Base-by-base conservation (phyloP, 2,113 vertebrate genomes). In the Stegostoma tigrinum region DNA sequence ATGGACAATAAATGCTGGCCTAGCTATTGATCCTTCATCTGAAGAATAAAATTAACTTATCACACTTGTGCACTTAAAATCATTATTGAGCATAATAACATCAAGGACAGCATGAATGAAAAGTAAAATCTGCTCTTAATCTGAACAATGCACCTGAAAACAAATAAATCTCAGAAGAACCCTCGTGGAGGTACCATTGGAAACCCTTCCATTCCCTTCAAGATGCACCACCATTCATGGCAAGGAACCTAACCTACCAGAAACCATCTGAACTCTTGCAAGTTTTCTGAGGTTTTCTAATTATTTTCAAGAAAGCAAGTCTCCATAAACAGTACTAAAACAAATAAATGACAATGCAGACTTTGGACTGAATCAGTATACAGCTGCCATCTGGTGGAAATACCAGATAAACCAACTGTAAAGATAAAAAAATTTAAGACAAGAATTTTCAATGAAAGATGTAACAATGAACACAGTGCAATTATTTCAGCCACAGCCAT, bases 321-420 rank as follows among this genome's bases (percentile, higher is more conserved):
- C 10, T 42, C 61, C 52, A 52, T 90, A n/a, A 61, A 61, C 7
- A 61, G 12, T 61, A 61, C 55, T 10, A 70, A 45, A 14, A n/a
- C 42, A 66, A 68, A 94, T 24, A 38, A 68, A 68, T 66, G 19
- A 70, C 27, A 70, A 70, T 45, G 23, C 66, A 94, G 3, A 45
- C 66, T 70, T 70, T 70, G 87, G 70, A 52, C 27, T 52, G 52
- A 42, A 7, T 52, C 68, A 52, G 6, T 52, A 42, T 72, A 52
- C 68, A 52, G 52, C 14, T 95, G 94, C 94, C 94, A 95, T 72
- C 94, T 95, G 68, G 38, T 95, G 94, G 94, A 75, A 72, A 42
- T 95, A 52, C 14, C 24, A 72, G 48, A 45, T 19, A 95, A 95
- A 45, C 27, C 10, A 45, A 48, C 45, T 68, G 19, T 38, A 68